phyloP scores from a whole-genome alignment of 64 coral and sea anemone genomes.

The Astreopora myriophthalma region DNA sequence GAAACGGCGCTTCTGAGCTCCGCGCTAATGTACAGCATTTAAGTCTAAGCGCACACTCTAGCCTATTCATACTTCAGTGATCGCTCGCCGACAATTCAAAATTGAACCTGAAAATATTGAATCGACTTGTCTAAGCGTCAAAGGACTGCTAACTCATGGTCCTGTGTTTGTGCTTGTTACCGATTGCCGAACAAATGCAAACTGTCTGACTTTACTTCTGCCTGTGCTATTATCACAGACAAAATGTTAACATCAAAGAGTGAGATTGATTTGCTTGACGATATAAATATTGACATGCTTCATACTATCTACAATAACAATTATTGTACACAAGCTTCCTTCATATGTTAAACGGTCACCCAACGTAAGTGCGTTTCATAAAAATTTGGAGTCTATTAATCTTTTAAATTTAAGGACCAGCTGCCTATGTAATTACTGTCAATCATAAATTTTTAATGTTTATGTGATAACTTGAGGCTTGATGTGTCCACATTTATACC shows the following conservation, averaged over 20 bases:
- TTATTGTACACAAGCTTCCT: too few species aligned
- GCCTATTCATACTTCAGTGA: conserved; percentile 37
- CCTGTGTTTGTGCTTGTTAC: conserved; percentile 39
- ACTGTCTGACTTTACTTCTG: conserved; percentile 56
- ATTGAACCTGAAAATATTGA: conserved; percentile 59
- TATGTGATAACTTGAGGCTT: too few species aligned
- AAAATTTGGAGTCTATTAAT: too few species aligned
- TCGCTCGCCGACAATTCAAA: conserved; percentile 12
- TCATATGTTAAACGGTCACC: too few species aligned
- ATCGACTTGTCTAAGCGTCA: conserved; percentile 60
- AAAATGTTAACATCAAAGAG: conserved; percentile 42
- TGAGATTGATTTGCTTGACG: conserved; percentile 24
- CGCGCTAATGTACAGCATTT: too few species aligned
- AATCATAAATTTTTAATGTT: too few species aligned
- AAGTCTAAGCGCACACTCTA: too few species aligned
- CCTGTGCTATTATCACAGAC: conserved; percentile 16
- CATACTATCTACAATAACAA: background rate
- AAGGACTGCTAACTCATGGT: conserved; percentile 37
- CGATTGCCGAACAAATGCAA: conserved; percentile 51
- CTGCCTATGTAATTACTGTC: too few species aligned
- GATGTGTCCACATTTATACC: too few species aligned
- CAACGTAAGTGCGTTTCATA: too few species aligned
- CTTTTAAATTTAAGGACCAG: too few species aligned
- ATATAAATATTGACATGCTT: conserved; percentile 23
- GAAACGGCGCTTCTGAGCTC: too few species aligned